Evolutionary conservation across 2,797 vertebrate genomes (phyloP).

Genomic region (Psittacula echo): DNA sequence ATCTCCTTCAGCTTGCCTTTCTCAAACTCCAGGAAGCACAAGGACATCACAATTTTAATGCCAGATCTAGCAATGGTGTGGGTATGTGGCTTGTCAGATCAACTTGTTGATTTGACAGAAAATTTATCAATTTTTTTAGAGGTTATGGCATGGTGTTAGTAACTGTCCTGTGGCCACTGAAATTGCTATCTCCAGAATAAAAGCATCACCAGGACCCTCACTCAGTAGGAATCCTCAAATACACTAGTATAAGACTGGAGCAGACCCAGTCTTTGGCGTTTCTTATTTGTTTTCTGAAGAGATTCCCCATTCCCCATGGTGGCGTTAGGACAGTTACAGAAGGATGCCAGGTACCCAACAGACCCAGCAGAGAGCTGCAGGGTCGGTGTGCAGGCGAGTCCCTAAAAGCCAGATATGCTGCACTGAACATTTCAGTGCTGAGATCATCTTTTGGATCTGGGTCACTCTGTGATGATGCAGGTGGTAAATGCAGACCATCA

Average conservation of each 20-base stretch:
- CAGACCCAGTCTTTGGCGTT: neutral
- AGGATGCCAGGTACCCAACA: neutral
- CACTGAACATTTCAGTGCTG: neutral
- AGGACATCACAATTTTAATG: neutral
- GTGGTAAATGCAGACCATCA: neutral
- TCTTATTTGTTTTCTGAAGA: neutral
- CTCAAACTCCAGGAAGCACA: neutral
- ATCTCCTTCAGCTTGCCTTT: neutral
- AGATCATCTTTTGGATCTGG: neutral
- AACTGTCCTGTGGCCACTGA: neutral
- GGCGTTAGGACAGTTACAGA: neutral
- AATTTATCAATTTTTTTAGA: neutral
- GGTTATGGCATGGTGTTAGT: neutral
- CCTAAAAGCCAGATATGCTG: neutral
- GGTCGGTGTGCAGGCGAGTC: accelerated
- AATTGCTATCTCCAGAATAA: neutral
- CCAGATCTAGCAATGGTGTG: neutral
- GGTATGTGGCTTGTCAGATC: neutral
- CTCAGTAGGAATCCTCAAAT: neutral
- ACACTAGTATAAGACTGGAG: neutral
- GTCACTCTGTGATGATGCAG: neutral
- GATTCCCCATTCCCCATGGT: neutral
- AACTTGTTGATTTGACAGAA: neutral
- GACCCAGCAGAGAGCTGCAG: neutral
- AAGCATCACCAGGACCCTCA: neutral